Evolutionary conservation across 2,113 vertebrate species (phyloP), one percentile per base, ranked within the genome.

Genomic region (Phalacrocorax pelagicus): DNA sequence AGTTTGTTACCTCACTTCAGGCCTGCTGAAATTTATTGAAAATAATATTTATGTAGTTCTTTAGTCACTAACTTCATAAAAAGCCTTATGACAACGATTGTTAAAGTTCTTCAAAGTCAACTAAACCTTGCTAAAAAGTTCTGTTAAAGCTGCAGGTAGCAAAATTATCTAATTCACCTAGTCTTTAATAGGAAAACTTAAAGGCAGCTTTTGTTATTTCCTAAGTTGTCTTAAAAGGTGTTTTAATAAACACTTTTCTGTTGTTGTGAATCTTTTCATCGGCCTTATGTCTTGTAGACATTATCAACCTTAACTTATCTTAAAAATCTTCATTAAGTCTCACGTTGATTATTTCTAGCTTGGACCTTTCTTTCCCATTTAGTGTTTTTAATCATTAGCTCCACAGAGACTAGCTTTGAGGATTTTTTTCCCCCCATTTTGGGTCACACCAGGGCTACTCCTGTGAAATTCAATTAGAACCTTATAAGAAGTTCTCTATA

Each of bases 381-480:
- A 72, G 47, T 32, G 30, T 93, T 91, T 96, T 95, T 97, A 96
- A 97, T 98, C 94, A 95, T 73, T 93, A 69, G 74, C 94, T 97
- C 97, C 85, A 89, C 46, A 83, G 91, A 97, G 84, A 79, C 44
- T 89, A 94, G 73, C 93, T 97, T 97, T 97, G 57, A 91, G 52
- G 80, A 71, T 74, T 80, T 30, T 27, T 47, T 71, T 29, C 36
- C 36, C 73, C 59, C 59, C 46, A 86, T 97, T 96, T 97, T 92
- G 90, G 95, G 97, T 98, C 97, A 97, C 74, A 94, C 73, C 24
- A 96, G 95, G 97, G 84, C 96, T 97, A 95, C 86, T 97, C 93
- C 96, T 98, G 97, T 98, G 97, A 98, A 98, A 98, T 98, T 98
- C 97, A 98, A 98, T 98, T 98, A 98, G 97, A 98, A 96, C 93